Percentiles rank a stretch among this genome's conserved stretches.
Conservation (phyloP, 30 jellyfish, hydroid and myxozoan species). For the Morbakka virulenta region DNA sequence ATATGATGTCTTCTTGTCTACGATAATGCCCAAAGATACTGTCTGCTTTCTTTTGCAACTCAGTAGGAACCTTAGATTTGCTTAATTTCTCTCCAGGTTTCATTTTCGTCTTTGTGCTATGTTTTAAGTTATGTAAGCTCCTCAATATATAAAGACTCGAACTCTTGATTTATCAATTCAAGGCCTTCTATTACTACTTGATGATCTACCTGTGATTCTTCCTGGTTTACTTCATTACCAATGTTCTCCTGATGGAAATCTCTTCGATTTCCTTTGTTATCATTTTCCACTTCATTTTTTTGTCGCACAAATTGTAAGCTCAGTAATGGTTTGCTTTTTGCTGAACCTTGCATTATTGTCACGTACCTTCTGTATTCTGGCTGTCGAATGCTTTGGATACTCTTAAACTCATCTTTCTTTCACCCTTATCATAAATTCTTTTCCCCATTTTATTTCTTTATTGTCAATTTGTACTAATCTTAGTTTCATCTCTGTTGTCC, state of each 20-base stretch:
- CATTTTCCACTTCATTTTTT: background rate
- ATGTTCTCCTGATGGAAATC: background rate
- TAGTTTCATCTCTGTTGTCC: too few relatives aligned
- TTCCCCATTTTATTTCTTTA: background rate
- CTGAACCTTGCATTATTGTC: background rate
- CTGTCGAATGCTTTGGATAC: background rate
- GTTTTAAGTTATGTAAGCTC: too few relatives aligned
- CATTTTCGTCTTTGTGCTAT: too few relatives aligned
- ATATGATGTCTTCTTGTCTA: background rate
- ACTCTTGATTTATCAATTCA: too few relatives aligned
- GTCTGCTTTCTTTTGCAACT: background rate
- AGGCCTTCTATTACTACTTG: background rate
- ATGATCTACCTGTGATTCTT: background rate
- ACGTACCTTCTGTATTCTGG: background rate
- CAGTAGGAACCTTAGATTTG: background rate
- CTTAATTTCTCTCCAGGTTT: too few relatives aligned
- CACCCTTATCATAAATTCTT: background rate
- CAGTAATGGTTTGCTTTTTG: background rate
- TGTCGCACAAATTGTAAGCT: background rate
- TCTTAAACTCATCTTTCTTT: background rate
- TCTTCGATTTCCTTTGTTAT: background rate
- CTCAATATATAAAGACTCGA: too few relatives aligned
- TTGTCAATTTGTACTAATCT: background rate
- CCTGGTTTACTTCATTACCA: background rate
- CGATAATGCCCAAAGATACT: background rate